A percentile compares a stretch with the other conserved stretches of the same genome.
Conservation (phyloP, 2,113 vertebrate species). For the Stictonetta naevosa region DNA sequence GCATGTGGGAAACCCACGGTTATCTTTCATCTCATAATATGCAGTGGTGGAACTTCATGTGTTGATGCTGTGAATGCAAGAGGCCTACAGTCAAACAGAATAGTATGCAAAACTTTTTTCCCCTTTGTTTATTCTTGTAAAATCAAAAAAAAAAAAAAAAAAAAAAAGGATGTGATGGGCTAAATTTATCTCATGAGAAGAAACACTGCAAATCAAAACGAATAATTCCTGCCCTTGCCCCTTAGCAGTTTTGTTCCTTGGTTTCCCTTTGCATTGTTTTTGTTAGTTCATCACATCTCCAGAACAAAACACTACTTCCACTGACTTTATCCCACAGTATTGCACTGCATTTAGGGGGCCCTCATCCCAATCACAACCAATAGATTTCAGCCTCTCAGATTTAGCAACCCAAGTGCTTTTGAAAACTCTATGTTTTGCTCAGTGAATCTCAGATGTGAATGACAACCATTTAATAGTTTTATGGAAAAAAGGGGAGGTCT, state of each 20-base stretch:
- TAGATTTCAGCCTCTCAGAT: constrained; percentile 5
- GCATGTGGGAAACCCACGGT: background rate
- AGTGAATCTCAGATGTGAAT: background rate
- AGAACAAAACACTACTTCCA: background rate
- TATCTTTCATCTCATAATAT: background rate
- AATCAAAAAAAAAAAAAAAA: background rate
- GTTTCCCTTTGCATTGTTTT: background rate
- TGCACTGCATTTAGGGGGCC: background rate
- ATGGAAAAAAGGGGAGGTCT: background rate
- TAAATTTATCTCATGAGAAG: background rate
- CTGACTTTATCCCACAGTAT: background rate
- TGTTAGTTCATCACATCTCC: background rate
- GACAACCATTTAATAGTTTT: background rate
- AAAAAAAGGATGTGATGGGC: background rate
- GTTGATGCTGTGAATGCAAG: background rate
- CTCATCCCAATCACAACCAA: background rate
- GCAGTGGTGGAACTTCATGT: background rate
- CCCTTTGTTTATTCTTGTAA: background rate
- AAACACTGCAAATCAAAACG: background rate
- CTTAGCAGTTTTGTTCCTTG: background rate
- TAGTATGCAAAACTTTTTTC: background rate
- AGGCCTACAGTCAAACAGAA: background rate
- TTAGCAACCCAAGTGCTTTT: background rate
- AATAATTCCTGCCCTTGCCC: background rate
- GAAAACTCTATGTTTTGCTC: constrained; percentile 7